phyloP scores from a whole-genome alignment of 2,797 vertebrate species.

The Enteromius paludinosus region DNA sequence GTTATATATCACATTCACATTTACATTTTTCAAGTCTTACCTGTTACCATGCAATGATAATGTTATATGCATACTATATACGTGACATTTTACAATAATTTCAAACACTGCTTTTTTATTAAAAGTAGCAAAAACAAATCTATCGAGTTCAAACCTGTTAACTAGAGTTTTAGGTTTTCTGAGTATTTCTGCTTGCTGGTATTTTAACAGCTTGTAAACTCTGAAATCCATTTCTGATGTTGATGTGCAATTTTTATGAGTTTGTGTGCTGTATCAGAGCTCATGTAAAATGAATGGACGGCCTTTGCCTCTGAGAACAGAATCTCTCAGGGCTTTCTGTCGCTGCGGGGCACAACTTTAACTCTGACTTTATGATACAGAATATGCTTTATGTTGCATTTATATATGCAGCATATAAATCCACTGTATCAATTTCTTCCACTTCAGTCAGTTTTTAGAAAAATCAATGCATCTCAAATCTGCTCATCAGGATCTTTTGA shows the following conservation, averaged over 20 bases:
- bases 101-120: background rate
- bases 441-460: too few relatives aligned
- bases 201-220: background rate
- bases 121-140: background rate
- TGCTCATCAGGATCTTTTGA: background rate
- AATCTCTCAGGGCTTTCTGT: constrained; percentile 66
- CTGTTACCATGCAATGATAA: background rate
- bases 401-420: background rate
- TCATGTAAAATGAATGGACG: constrained; percentile 80
- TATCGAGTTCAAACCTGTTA: background rate
- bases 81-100: background rate
- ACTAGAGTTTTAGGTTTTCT: background rate
- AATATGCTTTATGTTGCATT: background rate
- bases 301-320: constrained; percentile 72
- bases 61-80: background rate
- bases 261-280: constrained; percentile 63
- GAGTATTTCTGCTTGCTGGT: background rate
- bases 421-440: too few relatives aligned
- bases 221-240: background rate
- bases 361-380: constrained; percentile 49
- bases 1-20: background rate
- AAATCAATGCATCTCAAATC: background rate
- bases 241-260: background rate
- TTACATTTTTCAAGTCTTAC: too few relatives aligned
- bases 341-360: constrained; percentile 78